These are phyloP conservation scores for Pachyramphus minor DNA, from an alignment of 2,113 vertebrate genomes.

Conservation along the genomic window DNA sequence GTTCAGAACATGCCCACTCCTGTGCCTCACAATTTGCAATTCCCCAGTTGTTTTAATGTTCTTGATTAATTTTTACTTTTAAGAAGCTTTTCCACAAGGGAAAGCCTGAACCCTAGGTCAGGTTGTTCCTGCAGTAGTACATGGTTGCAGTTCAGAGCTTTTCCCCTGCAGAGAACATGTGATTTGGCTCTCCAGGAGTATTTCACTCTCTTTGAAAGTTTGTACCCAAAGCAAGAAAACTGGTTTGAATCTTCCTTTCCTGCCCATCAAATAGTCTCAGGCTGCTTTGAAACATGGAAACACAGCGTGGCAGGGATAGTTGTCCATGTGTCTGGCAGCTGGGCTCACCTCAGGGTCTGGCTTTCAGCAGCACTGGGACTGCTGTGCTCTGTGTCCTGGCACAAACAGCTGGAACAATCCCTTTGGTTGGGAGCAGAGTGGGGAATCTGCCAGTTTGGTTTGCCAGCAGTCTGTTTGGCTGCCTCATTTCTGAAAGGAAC, in stretches of 20 bases:
- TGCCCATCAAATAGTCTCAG: not conserved
- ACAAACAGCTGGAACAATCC: not conserved
- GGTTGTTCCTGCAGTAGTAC: not conserved
- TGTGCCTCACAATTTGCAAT: not conserved
- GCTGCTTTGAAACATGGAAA: not conserved
- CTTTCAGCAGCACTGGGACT: not conserved
- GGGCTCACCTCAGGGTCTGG: not conserved
- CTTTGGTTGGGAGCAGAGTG: not conserved
- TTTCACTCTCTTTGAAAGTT: not conserved
- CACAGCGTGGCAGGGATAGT: not conserved
- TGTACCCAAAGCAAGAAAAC: not conserved
- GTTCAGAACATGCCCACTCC: not conserved
- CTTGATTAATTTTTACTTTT: not conserved
- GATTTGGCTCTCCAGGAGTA: not conserved
- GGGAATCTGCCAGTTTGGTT: not conserved
- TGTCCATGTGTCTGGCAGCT: not conserved
- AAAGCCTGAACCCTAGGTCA: not conserved
- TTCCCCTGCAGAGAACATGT: rapidly evolving
- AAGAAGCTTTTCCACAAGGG: not conserved
- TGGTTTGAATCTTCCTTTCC: not conserved
- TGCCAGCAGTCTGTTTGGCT: not conserved
- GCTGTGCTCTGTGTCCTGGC: not conserved
- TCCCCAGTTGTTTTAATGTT: not conserved
- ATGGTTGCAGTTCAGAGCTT: not conserved
- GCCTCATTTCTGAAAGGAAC: not conserved